Conservation (phyloP, 2,888 invertebrate genomes). For the Cephus spinipes region DNA sequence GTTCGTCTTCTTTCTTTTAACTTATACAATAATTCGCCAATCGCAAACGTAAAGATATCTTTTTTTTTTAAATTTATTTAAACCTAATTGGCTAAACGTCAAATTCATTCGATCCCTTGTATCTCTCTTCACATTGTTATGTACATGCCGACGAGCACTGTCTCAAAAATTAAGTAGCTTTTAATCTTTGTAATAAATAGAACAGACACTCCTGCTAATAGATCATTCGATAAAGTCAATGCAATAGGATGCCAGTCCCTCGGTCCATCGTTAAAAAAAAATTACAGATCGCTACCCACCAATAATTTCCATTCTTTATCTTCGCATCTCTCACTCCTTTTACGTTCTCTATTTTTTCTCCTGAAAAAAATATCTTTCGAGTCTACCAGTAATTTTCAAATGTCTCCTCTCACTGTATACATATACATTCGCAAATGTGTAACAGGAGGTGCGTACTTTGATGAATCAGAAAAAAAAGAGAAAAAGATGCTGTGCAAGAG, state of each 20-base stretch:
- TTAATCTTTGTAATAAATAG: conserved; percentile 6
- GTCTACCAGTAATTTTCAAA: not conserved
- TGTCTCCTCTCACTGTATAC: not conserved
- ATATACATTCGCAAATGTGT: not conserved
- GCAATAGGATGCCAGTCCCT: not conserved
- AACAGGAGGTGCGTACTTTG: not conserved
- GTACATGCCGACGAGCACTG: conserved; percentile 32
- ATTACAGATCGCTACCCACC: not conserved
- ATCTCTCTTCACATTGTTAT: conserved; percentile 22
- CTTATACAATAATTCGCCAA: not conserved
- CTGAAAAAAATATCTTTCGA: not conserved
- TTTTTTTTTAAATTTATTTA: not conserved
- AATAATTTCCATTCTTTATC: not conserved
- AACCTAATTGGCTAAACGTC: conserved; percentile 18
- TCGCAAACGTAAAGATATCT: too few species aligned
- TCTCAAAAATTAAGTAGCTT: conserved; percentile 24
- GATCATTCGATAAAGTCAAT: not conserved
- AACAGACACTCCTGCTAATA: not conserved
- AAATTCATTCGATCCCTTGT: conserved; percentile 28
- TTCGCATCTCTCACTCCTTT: not conserved
- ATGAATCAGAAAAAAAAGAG: not conserved
- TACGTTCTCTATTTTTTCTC: not conserved
- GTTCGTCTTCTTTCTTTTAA: not conserved
- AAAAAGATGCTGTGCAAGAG: not conserved
- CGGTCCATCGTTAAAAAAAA: not conserved